Percentiles rank a stretch among this genome's conserved stretches.
These are phyloP conservation scores for Reticulitermes speratus DNA, from an alignment of 1,140 invertebrate species.

Conservation along the genomic window DNA sequence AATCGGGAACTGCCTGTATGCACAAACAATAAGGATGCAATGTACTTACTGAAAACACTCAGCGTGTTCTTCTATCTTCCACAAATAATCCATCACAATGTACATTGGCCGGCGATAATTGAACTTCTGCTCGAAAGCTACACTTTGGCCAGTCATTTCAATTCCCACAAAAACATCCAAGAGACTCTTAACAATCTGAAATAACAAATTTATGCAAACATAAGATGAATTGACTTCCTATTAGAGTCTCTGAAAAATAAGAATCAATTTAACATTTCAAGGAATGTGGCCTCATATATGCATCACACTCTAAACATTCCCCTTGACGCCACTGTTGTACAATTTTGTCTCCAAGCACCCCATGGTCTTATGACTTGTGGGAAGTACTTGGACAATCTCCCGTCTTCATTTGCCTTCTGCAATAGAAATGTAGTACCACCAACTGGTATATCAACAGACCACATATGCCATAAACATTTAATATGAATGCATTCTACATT, in stretches of 20 bases:
- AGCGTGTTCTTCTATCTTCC: conserved; percentile 75
- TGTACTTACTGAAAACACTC: conserved; percentile 68
- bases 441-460: too few relatives aligned
- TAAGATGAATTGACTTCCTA: background rate
- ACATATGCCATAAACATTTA: too few relatives aligned
- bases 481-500: too few relatives aligned
- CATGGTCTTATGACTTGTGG: too few relatives aligned
- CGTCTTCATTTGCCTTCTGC: too few relatives aligned
- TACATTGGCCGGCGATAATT: conserved; percentile 96
- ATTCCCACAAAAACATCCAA: conserved; percentile 94
- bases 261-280: background rate
- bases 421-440: too few relatives aligned
- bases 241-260: too few relatives aligned
- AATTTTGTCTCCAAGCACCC: too few relatives aligned
- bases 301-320: background rate
- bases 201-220: conserved; percentile 35
- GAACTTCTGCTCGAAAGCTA: conserved; percentile 96
- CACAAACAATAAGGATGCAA: too few relatives aligned
- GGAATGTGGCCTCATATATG: background rate
- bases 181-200: conserved; percentile 69
- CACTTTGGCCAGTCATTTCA: conserved; percentile 94
- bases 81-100: conserved; percentile 87
- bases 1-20: too few relatives aligned
- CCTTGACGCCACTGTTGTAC: too few relatives aligned
- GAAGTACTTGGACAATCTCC: too few relatives aligned